Evolutionary conservation across 2,888 invertebrate genomes (phyloP), one percentile per base, ranked within the genome.

Genomic region (Congeria kusceri): DNA sequence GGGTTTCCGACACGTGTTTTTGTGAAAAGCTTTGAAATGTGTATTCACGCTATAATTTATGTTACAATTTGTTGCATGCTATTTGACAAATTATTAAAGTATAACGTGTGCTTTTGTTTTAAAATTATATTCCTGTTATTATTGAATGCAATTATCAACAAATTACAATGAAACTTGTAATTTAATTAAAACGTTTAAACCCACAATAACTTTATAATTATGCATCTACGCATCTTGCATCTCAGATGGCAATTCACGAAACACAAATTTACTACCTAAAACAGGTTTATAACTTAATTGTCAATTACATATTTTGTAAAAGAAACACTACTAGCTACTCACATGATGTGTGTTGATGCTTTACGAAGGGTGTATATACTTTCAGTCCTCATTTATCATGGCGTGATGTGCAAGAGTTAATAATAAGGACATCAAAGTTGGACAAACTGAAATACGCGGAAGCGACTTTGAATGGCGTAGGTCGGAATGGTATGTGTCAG

Each of bases 401-500:
- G 97, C 94, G 98, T 67, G 98, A 98, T 92, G 95, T 97, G 3
- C 97, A 98, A 92, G 97, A 98, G 94, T 94, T 98, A 73, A 95
- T 97, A n/a, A 96, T 96, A 0, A 96, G 96, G 95, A 97, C 97
- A 0, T 96, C 97, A 0, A 57, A 57, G 20, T n/a, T 57, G 11
- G 25, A 47, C 15, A 44, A 44, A 27, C 27, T 79, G 20, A 46
- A 56, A 23, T 53, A 63, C 20, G 71, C 66, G 2, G 58, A 66
- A n/a, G 68, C 62, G 49, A 20, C 57, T 5, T 32, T 11, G 27
- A 83, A 83, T 67, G 83, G 77, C 18, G 77, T 57, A 9, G 72
- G 71, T 13, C 29, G 46, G 13, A 29, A 59, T 44, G 75, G 78
- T 78, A 53, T 7, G 23, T 65, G 2, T 53, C 9, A 9, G 1